Percentiles rank a stretch among this genome's conserved stretches.
phyloP scores from a whole-genome alignment of 2,888 invertebrate species.

The Polyploca ridens region DNA sequence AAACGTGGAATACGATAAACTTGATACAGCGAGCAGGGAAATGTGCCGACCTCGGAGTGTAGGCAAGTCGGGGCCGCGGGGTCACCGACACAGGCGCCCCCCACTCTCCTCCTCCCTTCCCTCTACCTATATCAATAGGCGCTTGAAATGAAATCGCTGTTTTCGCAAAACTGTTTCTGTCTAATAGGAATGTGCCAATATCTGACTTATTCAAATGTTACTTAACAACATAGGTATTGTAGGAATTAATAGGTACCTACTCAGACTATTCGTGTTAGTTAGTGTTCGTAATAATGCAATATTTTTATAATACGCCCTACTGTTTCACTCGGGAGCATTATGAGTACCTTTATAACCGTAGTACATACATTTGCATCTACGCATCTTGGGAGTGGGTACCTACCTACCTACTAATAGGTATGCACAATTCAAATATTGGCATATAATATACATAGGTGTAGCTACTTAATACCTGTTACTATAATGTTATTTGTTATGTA shows the following conservation, averaged over 20 bases:
- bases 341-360: no score
- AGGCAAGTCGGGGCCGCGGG: constrained; percentile 72
- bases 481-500: no score
- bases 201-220: background rate
- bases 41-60: constrained; percentile 58
- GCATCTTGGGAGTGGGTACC: no score
- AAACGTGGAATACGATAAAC: constrained; percentile 16
- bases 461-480: no score
- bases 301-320: background rate
- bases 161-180: constrained; percentile 30
- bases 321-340: background rate
- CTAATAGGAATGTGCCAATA: constrained; percentile 22
- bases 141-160: constrained; percentile 44
- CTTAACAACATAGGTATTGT: background rate
- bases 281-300: background rate
- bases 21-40: constrained; percentile 52
- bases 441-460: no score
- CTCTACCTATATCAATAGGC: constrained; percentile 41
- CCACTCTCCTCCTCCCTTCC: constrained; percentile 46
- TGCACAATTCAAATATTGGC: no score
- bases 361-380: background rate
- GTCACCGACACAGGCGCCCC: constrained; percentile 72
- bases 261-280: background rate
- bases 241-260: background rate
- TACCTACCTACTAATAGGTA: no score